Evolutionary conservation across 2,797 vertebrate species (phyloP).

Genomic region (Danio tinwini): DNA sequence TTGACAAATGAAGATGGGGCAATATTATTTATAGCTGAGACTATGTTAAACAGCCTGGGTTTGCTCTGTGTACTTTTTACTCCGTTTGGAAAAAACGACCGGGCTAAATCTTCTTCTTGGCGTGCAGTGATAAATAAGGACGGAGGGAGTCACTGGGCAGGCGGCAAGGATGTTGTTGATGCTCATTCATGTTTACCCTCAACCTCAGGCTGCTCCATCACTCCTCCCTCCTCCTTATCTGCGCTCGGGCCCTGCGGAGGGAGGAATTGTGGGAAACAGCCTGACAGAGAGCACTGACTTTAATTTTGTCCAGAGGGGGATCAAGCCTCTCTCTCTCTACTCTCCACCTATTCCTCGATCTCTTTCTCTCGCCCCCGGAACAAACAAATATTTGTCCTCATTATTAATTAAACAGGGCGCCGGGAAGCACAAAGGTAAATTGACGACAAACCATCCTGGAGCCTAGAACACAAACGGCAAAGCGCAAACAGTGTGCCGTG

Average conservation of each 20-base stretch:
- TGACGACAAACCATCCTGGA: conserved; percentile 75
- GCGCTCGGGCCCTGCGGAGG: conserved; percentile 23
- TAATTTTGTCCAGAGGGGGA: conserved; percentile 71
- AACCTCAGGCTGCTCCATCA: conserved; percentile 61
- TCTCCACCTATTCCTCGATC: conserved; percentile 42
- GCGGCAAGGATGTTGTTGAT: conserved; percentile 63
- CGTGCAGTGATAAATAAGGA: conserved; percentile 72
- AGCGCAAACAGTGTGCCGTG: conserved; percentile 54
- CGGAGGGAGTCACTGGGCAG: conserved; percentile 52
- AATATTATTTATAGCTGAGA: conserved; percentile 78
- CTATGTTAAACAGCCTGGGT: conserved; percentile 76
- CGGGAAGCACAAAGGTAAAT: conserved; percentile 80
- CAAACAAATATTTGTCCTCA: conserved; percentile 95
- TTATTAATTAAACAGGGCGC: conserved; percentile 91
- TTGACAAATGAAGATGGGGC: conserved; percentile 79
- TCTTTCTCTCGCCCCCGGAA: conserved; percentile 73
- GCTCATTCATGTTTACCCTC: conserved; percentile 64
- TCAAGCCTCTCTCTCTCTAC: conserved; percentile 51
- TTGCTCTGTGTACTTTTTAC: conserved; percentile 67
- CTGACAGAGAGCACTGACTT: conserved; percentile 68
- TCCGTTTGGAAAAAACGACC: conserved; percentile 59
- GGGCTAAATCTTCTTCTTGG: conserved; percentile 64
- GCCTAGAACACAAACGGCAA: conserved; percentile 54
- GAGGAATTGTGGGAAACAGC: conserved; percentile 53
- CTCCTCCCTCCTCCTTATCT: conserved; percentile 37